Base-by-base conservation (phyloP, 1,140 invertebrate species). In the Globodera rostochiensis region DNA sequence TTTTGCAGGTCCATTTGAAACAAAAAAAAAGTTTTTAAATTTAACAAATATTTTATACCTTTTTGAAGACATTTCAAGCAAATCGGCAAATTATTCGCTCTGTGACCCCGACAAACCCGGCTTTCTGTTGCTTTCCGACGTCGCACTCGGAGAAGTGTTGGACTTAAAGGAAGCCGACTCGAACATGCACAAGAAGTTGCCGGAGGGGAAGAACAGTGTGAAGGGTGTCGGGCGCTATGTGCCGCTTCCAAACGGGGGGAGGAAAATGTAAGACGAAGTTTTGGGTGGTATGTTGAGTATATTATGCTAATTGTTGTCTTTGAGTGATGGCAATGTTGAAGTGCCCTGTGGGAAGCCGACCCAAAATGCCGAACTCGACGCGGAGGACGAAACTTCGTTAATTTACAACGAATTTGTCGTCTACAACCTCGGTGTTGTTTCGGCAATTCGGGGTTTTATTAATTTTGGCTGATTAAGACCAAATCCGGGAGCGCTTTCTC, bases 21-120 rank as follows among this genome's bases (percentile, higher is more conserved):
- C 36, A 36, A 36, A 36, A 36, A 36, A 36, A 36, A 36, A 3
- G 25, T 25, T 25, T 25, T 25, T 25, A 25, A 25, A 25, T 25
- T 25, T 36, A 36, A 21, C 13, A 66, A 15, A 3, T 36, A 45
- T 36, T 71, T 21, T 71, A 11, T 9, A 71, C 4, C 1, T 4
- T 19, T 15, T 60, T 60, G 69, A 36, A 71, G 69, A 71, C 69
- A 71, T 71, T 95, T 96, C 98, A 0, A 96, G 95, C 0, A 99
- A 99, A 90, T 98, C 96, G 5, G 97, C 96, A 1, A 98, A 98
- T 90, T 98, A 99, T 90, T 98, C 96, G 91, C 94, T 92, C 84
- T 94, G 96, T 2, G 93, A 80, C 8, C 50, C 60, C 13, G 70
- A 80, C 9, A 74, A 82, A 57, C 69, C 73, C 64, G 97, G 96